Conservation (phyloP, 2,888 invertebrate species). For the Xanthia togata region DNA sequence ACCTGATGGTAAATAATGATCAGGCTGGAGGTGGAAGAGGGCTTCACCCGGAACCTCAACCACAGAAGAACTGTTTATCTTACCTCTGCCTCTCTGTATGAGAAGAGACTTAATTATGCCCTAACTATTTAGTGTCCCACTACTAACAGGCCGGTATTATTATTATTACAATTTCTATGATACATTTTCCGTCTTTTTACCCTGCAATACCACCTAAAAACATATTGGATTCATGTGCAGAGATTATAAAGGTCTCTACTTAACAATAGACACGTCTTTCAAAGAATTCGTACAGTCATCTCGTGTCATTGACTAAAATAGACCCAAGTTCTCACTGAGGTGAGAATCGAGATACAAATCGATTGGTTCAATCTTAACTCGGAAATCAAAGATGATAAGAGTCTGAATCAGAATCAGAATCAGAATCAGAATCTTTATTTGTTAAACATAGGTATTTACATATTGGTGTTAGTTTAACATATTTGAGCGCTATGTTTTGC, state of each 20-base stretch:
- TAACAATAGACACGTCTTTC: slow-evolving; percentile 55
- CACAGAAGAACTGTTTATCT: too few relatives aligned
- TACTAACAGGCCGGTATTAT: neutral
- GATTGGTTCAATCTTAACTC: slow-evolving; percentile 18
- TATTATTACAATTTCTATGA: neutral
- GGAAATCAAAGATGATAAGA: slow-evolving; percentile 31
- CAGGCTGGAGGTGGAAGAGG: too few relatives aligned
- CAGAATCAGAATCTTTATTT: too few relatives aligned
- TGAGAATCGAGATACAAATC: slow-evolving; percentile 21
- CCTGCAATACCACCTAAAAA: neutral
- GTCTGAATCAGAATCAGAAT: too few relatives aligned
- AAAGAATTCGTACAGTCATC: slow-evolving; percentile 51
- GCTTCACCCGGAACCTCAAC: too few relatives aligned
- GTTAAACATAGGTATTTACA: too few relatives aligned
- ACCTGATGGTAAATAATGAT: too few relatives aligned
- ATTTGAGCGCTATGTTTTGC: too few relatives aligned
- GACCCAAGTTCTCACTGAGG: slow-evolving; percentile 38
- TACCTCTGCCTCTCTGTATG: neutral
- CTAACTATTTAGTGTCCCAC: neutral
- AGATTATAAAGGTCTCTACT: slow-evolving; percentile 12
- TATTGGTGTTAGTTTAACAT: too few relatives aligned
- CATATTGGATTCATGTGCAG: slow-evolving; percentile 1
- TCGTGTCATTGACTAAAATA: slow-evolving; percentile 62
- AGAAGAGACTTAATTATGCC: neutral
- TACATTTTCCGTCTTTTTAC: neutral